A percentile compares a stretch with the other conserved stretches of the same genome.
Conservation (phyloP, 2,888 invertebrate genomes). For the Drosophila phalerata region DNA sequence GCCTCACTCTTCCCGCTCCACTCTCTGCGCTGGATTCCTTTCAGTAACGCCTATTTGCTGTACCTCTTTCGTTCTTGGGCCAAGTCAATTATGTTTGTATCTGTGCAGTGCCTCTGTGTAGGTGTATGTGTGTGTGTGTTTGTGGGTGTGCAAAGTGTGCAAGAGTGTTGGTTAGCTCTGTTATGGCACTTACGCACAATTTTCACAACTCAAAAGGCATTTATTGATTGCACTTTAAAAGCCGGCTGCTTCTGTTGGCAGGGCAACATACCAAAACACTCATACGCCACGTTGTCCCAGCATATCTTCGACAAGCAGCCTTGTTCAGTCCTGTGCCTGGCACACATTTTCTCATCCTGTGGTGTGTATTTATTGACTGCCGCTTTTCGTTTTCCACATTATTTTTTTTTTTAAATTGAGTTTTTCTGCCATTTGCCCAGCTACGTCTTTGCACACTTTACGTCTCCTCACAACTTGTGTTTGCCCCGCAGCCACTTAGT, state of each 20-base stretch:
- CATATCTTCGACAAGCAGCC: constrained; percentile 29
- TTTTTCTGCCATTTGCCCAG: constrained; percentile 49
- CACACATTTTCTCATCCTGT: constrained; percentile 35
- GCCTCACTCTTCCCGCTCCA: neutral
- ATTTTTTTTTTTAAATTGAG: constrained; percentile 59
- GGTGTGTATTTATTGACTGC: constrained; percentile 64
- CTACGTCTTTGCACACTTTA: constrained; percentile 8
- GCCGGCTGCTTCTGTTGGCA: constrained; percentile 38
- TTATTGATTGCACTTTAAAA: constrained; percentile 74
- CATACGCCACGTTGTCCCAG: constrained; percentile 59
- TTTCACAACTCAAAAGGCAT: constrained; percentile 72
- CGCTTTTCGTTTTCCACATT: constrained; percentile 21
- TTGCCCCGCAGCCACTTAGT: constrained; percentile 52
- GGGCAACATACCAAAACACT: constrained; percentile 52
- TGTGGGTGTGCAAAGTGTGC: constrained; percentile 18
- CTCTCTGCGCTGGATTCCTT: constrained; percentile 14
- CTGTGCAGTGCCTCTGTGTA: constrained; percentile 12
- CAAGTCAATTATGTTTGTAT: constrained; percentile 40
- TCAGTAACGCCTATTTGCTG: constrained; percentile 57
- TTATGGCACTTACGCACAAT: constrained; percentile 74
- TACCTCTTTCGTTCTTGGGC: constrained; percentile 34
- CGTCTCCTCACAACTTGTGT: constrained; percentile 8
- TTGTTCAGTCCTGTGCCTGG: constrained; percentile 26
- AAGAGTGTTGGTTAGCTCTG: constrained; percentile 40
- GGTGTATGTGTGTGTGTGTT: constrained; percentile 3